phyloP scores from a whole-genome alignment of 2,797 vertebrate genomes.

The Xyrichtys novacula region DNA sequence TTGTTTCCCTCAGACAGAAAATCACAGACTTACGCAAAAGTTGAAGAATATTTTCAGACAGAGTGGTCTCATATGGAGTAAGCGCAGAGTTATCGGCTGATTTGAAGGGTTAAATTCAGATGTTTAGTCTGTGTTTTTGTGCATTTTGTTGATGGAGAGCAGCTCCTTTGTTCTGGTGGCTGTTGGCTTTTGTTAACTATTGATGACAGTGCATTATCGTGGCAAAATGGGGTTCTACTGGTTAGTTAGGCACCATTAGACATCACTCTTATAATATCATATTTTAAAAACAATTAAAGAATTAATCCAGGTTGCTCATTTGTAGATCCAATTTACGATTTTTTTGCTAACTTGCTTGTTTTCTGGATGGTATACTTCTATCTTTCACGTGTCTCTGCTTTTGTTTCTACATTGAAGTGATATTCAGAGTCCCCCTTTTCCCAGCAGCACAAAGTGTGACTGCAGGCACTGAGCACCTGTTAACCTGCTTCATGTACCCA shows the following conservation, averaged over 20 bases:
- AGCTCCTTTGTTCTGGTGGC: constrained; percentile 32
- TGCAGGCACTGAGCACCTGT: constrained; percentile 35
- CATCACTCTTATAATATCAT: background rate
- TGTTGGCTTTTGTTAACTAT: constrained; percentile 32
- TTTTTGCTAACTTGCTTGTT: background rate
- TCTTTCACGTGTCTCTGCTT: background rate
- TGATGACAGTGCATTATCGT: constrained; percentile 33
- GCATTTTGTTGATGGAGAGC: constrained; percentile 25
- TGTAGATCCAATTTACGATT: background rate
- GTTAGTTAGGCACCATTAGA: background rate
- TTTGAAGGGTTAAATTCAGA: background rate
- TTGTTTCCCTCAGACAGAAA: constrained; percentile 13
- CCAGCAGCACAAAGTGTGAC: background rate
- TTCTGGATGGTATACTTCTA: background rate
- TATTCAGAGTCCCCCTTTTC: background rate
- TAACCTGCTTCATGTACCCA: constrained; percentile 17
- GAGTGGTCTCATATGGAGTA: background rate
- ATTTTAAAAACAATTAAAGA: too few relatives aligned
- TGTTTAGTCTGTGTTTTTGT: constrained; percentile 3
- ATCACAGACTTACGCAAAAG: background rate
- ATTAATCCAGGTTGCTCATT: background rate
- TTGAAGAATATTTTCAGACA: background rate
- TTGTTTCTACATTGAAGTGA: background rate
- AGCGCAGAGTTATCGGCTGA: background rate
- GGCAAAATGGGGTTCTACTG: background rate